Evolutionary conservation across 2,797 vertebrate genomes (phyloP), one percentile per base, ranked within the genome.

Genomic region (Falco peregrinus): DNA sequence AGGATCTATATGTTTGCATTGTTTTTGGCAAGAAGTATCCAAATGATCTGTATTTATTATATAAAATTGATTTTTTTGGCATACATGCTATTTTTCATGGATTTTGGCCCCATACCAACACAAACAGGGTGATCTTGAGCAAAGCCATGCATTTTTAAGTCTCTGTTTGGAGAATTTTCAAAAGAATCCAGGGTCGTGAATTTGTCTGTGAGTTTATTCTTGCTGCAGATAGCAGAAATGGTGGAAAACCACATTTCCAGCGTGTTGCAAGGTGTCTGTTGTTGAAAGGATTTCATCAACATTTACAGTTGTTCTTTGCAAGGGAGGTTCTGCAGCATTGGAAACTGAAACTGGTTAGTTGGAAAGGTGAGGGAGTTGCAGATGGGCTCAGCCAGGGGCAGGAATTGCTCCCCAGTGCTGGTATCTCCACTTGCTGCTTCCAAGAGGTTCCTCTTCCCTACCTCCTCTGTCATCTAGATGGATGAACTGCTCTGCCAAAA

Each of bases 1-100:
- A 92, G 95, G 95, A 96, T 97, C 95, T 95, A 94, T 93, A 90
- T 96, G 80, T 97, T 97, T 97, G 95, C 97, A 94, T 97, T 97
- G 95, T 91, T 96, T 95, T 94, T 97, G 96, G 96, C 96, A 94
- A 97, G 96, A 94, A 90, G 92, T 89, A 94, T 64, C 89, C 89
- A 95, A 90, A 95, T 91, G 85, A 95, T 95, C 96, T 94, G 85
- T 95, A 96, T 96, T 96, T 96, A 91, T 97, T 89, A 90, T 95
- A 95, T 90, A 91, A 95, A 96, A 96, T 90, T 96, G 92, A 96
- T 97, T 96, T 94, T 94, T 97, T 97, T 97, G 96, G 96, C 96
- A 84, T 84, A 21, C 61, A 22, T 15, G 31, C 41, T 94, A 88
- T 96, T 97, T 97, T 96, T 97, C 96, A 94, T 96, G 92, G 95